Evolutionary conservation across 2,797 vertebrate genomes (phyloP).

Genomic region (Enteromius treurensis): DNA sequence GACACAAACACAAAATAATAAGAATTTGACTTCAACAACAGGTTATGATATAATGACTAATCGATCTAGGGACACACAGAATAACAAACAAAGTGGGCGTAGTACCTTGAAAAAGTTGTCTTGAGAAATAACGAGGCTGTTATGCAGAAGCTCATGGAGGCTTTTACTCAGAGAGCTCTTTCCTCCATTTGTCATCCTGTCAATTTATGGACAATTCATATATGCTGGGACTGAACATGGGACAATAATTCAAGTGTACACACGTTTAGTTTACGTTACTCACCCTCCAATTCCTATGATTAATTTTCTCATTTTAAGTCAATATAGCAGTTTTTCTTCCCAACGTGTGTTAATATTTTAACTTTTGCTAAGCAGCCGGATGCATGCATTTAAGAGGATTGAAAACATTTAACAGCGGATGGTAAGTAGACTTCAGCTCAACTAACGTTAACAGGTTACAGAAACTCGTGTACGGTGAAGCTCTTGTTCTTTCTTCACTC

Average conservation of each 20-base stretch:
- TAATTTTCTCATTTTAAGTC: neutral
- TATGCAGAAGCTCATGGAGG: slow-evolving; percentile 81
- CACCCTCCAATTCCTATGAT: slow-evolving; percentile 7
- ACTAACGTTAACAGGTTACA: no score
- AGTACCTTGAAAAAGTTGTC: slow-evolving; percentile 93
- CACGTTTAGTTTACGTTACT: neutral
- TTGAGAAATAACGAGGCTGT: slow-evolving; percentile 87
- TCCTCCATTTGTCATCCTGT: slow-evolving; percentile 91
- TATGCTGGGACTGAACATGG: no score
- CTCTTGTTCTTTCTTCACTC: slow-evolving; percentile 1
- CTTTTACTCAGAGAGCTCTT: slow-evolving; percentile 87
- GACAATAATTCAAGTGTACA: neutral
- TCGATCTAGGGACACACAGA: slow-evolving; percentile 3
- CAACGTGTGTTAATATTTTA: no score
- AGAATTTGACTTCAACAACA: neutral
- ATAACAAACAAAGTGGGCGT: neutral
- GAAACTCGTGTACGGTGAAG: neutral
- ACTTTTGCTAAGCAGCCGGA: neutral
- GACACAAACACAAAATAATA: slow-evolving; percentile 16
- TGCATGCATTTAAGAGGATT: neutral
- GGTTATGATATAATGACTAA: neutral
- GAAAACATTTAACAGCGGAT: neutral
- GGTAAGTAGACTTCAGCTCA: neutral
- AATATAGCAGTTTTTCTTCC: no score
- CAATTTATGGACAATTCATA: neutral